A percentile compares a stretch with the other conserved stretches of the same genome.
Conservation (phyloP, 2,797 vertebrate species). For the Clarias fuscus region DNA sequence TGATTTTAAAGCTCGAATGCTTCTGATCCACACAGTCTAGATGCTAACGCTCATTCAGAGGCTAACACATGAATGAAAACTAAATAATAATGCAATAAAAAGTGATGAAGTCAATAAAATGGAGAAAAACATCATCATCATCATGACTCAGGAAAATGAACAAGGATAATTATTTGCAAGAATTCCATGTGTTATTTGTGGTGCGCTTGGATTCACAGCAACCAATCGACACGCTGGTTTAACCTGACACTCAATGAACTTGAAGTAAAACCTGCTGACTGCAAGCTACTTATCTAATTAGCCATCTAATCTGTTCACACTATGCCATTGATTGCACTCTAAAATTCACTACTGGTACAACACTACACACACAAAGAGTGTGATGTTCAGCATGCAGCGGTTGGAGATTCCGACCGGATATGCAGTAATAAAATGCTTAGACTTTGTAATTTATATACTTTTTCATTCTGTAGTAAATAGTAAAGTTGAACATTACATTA, state of each 20-base stretch:
- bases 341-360: conserved; percentile 32
- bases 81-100: background rate
- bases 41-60: background rate
- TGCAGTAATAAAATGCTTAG: background rate
- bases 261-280: conserved; percentile 50
- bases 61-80: background rate
- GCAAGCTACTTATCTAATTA: conserved; percentile 48
- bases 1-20: conserved; percentile 23
- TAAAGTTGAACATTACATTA: background rate
- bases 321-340: conserved; percentile 38
- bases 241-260: conserved; percentile 45
- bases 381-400: background rate
- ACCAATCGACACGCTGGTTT: conserved; percentile 22
- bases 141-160: background rate
- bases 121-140: conserved; percentile 54
- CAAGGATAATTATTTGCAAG: background rate
- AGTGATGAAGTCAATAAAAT: conserved; percentile 61
- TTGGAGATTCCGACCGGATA: background rate
- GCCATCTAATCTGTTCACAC: conserved; percentile 44
- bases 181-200: background rate
- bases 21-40: conserved; percentile 58
- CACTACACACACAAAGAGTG: conserved; percentile 15
- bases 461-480: background rate
- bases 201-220: conserved; percentile 59
- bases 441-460: background rate